A percentile compares a stretch with the other conserved stretches of the same genome.
Evolutionary conservation across 2,797 vertebrate species (phyloP).

Genomic region (Carcharodon carcharias): DNA sequence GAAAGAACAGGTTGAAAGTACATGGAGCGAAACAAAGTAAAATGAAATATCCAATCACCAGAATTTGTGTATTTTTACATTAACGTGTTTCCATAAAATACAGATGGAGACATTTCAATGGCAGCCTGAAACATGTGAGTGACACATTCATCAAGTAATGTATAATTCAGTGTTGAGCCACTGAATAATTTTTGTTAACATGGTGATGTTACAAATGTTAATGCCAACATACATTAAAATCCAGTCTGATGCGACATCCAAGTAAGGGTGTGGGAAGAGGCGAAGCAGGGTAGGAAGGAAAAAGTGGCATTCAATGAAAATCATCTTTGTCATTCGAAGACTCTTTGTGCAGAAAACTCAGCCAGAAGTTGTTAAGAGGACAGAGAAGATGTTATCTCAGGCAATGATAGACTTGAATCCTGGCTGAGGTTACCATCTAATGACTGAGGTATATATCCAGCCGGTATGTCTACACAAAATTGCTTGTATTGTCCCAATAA

Average conservation of each 20-base stretch:
- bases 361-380: neutral
- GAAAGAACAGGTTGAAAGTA: neutral
- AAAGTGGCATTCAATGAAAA: neutral
- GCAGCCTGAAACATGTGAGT: neutral
- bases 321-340: neutral
- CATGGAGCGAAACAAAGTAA: neutral
- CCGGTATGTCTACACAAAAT: neutral
- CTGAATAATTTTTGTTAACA: slow-evolving; percentile 30
- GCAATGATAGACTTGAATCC: neutral
- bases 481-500: neutral
- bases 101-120: neutral
- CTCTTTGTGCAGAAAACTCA: neutral
- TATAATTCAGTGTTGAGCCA: slow-evolving; percentile 23
- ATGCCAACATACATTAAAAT: neutral
- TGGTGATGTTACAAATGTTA: neutral
- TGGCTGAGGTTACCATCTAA: neutral
- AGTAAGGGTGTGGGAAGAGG: neutral
- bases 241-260: neutral
- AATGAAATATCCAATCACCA: neutral
- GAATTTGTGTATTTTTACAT: neutral
- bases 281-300: neutral
- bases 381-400: neutral
- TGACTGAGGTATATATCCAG: neutral
- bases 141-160: neutral
- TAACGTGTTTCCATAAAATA: neutral